These are phyloP conservation scores for Geococcyx californianus DNA, from an alignment of 2,113 vertebrate species.

Conservation along the genomic window DNA sequence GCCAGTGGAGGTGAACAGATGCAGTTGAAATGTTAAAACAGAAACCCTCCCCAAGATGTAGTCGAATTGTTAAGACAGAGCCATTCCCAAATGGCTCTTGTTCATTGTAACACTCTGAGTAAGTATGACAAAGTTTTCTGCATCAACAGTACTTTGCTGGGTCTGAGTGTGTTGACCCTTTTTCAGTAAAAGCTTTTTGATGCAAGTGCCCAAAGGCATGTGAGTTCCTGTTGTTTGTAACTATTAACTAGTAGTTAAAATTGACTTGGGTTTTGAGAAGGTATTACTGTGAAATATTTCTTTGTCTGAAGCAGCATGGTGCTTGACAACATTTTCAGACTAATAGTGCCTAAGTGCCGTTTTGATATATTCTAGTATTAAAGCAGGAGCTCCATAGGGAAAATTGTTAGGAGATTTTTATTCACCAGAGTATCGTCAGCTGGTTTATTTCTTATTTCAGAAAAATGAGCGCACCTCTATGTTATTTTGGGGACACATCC, in stretches of 20 bases:
- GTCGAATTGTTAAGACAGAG: neutral
- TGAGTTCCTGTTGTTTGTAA: neutral
- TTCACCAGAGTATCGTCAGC: neutral
- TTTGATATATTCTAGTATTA: neutral
- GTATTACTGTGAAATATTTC: neutral
- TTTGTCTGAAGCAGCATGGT: neutral
- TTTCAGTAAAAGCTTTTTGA: slow-evolving; percentile 27
- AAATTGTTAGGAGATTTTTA: neutral
- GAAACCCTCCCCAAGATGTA: neutral
- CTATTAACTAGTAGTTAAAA: neutral
- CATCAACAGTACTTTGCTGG: neutral
- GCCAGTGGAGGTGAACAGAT: neutral
- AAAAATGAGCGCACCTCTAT: neutral
- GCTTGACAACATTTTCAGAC: neutral
- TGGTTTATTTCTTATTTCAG: neutral
- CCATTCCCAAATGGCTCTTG: neutral
- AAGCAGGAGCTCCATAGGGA: neutral
- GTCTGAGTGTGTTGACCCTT: neutral
- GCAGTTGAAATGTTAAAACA: neutral
- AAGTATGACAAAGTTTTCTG: neutral
- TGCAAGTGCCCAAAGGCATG: neutral
- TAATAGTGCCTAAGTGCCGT: neutral
- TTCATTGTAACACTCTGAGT: neutral
- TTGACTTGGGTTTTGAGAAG: neutral
- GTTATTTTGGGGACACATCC: neutral